These are phyloP conservation scores for Mus spicilegus DNA, from an alignment of 2,113 vertebrate genomes.

Conservation along the genomic window DNA sequence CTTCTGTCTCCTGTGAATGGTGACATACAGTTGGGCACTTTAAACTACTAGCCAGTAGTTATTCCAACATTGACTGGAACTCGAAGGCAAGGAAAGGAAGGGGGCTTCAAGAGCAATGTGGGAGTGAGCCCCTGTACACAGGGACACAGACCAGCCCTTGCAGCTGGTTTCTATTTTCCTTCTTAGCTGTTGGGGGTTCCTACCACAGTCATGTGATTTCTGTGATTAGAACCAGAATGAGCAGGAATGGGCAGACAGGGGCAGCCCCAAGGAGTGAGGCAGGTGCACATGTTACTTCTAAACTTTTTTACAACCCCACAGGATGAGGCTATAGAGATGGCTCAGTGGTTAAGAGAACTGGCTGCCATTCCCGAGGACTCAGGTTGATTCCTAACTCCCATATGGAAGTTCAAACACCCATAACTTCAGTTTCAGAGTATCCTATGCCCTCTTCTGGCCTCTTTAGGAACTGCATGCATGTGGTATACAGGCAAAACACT, in stretches of 20 bases:
- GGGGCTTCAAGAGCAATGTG: not conserved
- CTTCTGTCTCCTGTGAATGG: not conserved
- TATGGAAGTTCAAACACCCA: not conserved
- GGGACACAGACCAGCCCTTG: not conserved
- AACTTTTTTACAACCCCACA: not conserved
- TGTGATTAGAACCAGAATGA: not conserved
- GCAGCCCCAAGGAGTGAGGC: not conserved
- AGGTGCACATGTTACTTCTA: accelerated
- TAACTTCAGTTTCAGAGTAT: not conserved
- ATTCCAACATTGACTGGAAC: not conserved
- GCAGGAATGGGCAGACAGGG: not conserved
- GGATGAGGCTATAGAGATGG: not conserved
- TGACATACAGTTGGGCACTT: not conserved
- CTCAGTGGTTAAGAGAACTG: not conserved
- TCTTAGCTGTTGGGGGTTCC: not conserved
- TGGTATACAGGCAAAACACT: not conserved
- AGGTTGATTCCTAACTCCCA: not conserved
- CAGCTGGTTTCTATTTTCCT: not conserved
- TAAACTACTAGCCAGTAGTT: not conserved
- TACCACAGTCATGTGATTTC: not conserved
- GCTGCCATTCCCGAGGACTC: not conserved
- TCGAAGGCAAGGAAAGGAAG: not conserved
- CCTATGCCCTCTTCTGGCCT: not conserved
- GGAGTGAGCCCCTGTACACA: not conserved
- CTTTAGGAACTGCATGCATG: not conserved